phyloP scores from a whole-genome alignment of 2,113 vertebrate species.

The Ailurus styani region DNA sequence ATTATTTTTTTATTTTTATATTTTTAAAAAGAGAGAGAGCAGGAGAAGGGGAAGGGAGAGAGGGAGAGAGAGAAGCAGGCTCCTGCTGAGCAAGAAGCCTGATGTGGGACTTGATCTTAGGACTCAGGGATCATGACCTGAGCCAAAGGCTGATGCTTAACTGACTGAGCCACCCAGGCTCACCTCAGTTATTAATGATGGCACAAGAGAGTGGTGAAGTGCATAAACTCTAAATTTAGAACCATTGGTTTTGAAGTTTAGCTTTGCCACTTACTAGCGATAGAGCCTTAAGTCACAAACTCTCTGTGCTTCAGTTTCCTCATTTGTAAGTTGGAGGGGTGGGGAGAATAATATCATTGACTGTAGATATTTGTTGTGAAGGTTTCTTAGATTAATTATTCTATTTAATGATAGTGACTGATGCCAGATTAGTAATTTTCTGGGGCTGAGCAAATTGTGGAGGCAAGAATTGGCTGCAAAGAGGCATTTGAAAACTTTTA shows the following conservation, averaged over 20 bases:
- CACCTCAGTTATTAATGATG: background rate
- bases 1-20: too few species aligned
- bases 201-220: background rate
- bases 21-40: too few species aligned
- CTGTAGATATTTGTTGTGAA: background rate
- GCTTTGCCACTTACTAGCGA: background rate
- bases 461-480: background rate
- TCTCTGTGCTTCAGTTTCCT: background rate
- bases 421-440: background rate
- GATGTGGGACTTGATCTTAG: too few species aligned
- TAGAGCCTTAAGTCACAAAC: background rate
- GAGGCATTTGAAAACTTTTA: background rate
- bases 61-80: too few species aligned
- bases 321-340: background rate
- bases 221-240: background rate
- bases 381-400: background rate
- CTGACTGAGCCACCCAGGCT: too few species aligned
- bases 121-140: too few species aligned
- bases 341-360: background rate
- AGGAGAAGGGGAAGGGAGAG: too few species aligned
- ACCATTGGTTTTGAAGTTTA: background rate
- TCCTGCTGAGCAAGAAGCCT: too few species aligned
- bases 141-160: too few species aligned
- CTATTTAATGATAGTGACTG: background rate
- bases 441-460: too few species aligned